Base-by-base conservation (phyloP, 2,113 vertebrate genomes). In the Paracanthobrama guichenoti region DNA sequence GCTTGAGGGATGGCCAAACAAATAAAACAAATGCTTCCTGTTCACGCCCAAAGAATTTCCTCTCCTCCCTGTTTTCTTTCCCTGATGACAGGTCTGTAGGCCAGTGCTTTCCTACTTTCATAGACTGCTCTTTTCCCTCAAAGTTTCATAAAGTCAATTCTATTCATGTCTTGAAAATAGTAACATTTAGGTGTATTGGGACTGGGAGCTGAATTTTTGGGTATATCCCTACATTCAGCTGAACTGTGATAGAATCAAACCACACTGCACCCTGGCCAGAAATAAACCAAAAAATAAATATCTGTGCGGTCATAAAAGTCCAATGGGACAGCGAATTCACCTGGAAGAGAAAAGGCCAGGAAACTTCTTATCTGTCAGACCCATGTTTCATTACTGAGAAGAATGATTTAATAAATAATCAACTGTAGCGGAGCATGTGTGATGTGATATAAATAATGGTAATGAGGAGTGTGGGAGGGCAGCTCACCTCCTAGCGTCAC, bases 401-500 rank as follows among this genome's bases (percentile, higher is more conserved):
- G 22, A 46, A 46, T 24, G 28, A 44, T 46, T 72, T 24, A 46
- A 24, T 72, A 14, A 46, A 72, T 14, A 13, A 69, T 69, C 18
- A 74, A 48, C 14, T 20, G 24, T 46, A 76, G 5, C 48, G 0
- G 14, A 55, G 46, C 24, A 12, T 62, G 31, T 64, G 26, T 55
- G 73, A 1, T 28, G 44, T 26, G 22, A 76, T 24, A 6, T 50
- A 12, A 12, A 39, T 35, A 35, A 72, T 44, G 67, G 44, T 22
- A 31, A 73, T n/a, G 5, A 18, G 24, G 26, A 8, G 12, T 3
- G 28, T 42, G 22, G 39, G 11, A 5, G 12, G 50, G 44, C 13
- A 5, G 18, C 69, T 90, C 94, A 99, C 98, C 98, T 98, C 98
- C 98, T 95, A 99, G 92, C 87, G 98, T 99, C 91, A 99, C 98